Conservation (phyloP, 2,797 vertebrate species). For the Sternotherus odoratus region DNA sequence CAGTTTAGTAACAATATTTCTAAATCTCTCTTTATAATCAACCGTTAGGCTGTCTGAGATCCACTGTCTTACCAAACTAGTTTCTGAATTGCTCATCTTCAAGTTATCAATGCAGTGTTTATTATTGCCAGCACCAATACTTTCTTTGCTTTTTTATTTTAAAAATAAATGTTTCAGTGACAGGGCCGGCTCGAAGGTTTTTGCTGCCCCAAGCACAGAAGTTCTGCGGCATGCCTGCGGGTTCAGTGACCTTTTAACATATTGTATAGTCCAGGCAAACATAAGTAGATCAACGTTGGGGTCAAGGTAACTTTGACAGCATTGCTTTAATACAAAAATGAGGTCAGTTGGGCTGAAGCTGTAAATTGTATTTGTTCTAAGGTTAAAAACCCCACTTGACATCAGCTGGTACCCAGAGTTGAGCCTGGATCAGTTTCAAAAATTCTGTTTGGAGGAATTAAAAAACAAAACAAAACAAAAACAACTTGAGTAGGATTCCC, state of each 20-base stretch:
- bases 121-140: background rate
- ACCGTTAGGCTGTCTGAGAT: background rate
- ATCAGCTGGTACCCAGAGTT: constrained; percentile 39
- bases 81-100: background rate
- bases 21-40: background rate
- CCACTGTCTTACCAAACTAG: background rate
- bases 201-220: no score
- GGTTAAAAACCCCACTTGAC: constrained; percentile 14
- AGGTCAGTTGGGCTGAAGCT: constrained; percentile 40
- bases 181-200: background rate
- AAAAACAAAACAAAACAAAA: background rate
- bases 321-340: constrained; percentile 40
- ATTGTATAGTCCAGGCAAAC: constrained; percentile 40
- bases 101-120: background rate
- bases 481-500: constrained; percentile 30
- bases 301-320: background rate
- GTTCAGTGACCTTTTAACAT: constrained; percentile 43
- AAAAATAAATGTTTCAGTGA: constrained; percentile 4
- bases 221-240: no score
- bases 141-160: constrained; percentile 5
- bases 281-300: constrained; percentile 13
- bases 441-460: constrained; percentile 51
- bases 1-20: constrained; percentile 12
- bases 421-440: constrained; percentile 33
- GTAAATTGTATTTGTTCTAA: constrained; percentile 21